Conservation (phyloP, 2,113 vertebrate species). For the Thalassoma bifasciatum region DNA sequence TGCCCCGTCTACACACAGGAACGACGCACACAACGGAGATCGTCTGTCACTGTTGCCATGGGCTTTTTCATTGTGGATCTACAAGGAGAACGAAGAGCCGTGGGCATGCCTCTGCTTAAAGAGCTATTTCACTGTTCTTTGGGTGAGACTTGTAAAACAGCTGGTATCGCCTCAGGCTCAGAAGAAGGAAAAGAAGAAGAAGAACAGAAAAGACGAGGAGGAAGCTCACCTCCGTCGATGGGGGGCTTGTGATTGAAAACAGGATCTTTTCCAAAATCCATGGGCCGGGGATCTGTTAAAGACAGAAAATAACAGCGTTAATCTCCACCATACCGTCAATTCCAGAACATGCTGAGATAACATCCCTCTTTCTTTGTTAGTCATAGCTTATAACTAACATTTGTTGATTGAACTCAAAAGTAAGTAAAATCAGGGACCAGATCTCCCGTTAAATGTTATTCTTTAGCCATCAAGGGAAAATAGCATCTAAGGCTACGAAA, state of each 20-base stretch:
- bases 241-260: slow-evolving; percentile 72
- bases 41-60: slow-evolving; percentile 52
- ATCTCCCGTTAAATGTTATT: slow-evolving; percentile 24
- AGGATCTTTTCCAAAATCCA: slow-evolving; percentile 79
- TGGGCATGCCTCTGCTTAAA: slow-evolving; percentile 50
- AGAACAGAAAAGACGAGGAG: background rate
- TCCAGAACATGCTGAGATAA: slow-evolving; percentile 19
- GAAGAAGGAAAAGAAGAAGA: background rate
- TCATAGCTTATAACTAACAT: slow-evolving; percentile 22
- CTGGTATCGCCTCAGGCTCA: slow-evolving; percentile 43
- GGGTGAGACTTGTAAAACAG: slow-evolving; percentile 53
- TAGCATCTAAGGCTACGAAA: slow-evolving; percentile 7
- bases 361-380: slow-evolving; percentile 16
- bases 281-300: slow-evolving; percentile 77
- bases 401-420: slow-evolving; percentile 48
- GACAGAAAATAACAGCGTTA: slow-evolving; percentile 53
- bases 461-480: slow-evolving; percentile 28
- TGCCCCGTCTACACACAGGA: background rate
- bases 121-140: slow-evolving; percentile 28
- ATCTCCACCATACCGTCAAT: slow-evolving; percentile 33
- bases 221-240: slow-evolving; percentile 76
- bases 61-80: slow-evolving; percentile 52
- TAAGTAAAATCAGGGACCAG: slow-evolving; percentile 28
- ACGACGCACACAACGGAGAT: slow-evolving; percentile 23
- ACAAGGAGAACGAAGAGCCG: slow-evolving; percentile 42